Conservation (phyloP, 1,140 invertebrate species). For the Drosophila trapezifrons region DNA sequence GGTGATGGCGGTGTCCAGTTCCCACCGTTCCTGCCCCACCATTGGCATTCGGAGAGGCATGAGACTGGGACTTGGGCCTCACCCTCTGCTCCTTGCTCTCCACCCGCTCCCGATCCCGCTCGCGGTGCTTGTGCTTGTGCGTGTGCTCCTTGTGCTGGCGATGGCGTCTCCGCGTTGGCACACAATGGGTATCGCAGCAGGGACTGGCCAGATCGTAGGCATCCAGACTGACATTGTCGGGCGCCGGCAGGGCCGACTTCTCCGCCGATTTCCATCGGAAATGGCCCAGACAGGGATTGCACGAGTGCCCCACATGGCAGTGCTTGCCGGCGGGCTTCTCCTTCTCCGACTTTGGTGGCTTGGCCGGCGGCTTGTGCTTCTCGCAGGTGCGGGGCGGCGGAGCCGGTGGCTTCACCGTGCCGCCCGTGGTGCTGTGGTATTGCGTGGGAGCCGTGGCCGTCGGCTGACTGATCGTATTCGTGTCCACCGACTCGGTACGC, state of each 20-base stretch:
- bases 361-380: conserved; percentile 76
- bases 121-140: conserved; percentile 85
- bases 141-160: conserved; percentile 87
- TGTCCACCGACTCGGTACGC: conserved; percentile 65
- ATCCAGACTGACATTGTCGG: conserved; percentile 90
- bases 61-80: conserved; percentile 84
- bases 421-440: conserved; percentile 51
- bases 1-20: conserved; percentile 48
- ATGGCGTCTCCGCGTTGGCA: conserved; percentile 88
- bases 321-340: conserved; percentile 64
- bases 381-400: conserved; percentile 80
- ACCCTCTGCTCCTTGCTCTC: conserved; percentile 72
- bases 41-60: conserved; percentile 72
- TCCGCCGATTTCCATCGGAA: conserved; percentile 79
- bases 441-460: conserved; percentile 69
- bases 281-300: conserved; percentile 89
- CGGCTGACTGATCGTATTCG: conserved; percentile 62
- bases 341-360: conserved; percentile 65
- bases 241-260: conserved; percentile 64
- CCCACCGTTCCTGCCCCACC: conserved; percentile 2
- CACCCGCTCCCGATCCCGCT: conserved; percentile 72
- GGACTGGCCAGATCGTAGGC: conserved; percentile 93
- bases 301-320: conserved; percentile 87
- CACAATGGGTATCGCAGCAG: conserved; percentile 92
- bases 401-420: conserved; percentile 60